Evolutionary conservation across 1,140 invertebrate species (phyloP).

Genomic region (Triops cancriformis): DNA sequence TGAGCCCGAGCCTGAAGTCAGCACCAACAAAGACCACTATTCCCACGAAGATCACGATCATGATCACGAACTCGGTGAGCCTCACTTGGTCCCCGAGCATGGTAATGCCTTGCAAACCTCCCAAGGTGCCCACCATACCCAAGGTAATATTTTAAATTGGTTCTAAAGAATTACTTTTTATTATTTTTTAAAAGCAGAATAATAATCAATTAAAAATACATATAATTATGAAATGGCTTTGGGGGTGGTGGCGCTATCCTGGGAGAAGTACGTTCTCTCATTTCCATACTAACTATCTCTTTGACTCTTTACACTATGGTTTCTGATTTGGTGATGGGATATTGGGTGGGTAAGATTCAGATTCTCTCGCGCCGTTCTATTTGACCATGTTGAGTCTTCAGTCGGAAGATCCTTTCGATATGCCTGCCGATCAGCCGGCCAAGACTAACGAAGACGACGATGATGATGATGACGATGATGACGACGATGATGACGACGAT

Average conservation of each 20-base stretch:
- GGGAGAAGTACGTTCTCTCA: not conserved
- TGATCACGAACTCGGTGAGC: conserved; percentile 17
- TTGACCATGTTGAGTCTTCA: conserved; percentile 8
- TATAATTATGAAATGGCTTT: too few relatives aligned
- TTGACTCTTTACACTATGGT: not conserved
- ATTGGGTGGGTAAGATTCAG: not conserved
- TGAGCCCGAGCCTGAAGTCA: conserved; percentile 18
- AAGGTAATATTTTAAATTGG: not conserved
- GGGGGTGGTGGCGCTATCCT: not conserved
- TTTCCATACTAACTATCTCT: not conserved
- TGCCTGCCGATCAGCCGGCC: not conserved
- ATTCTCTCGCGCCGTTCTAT: conserved; percentile 3
- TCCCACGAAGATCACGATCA: conserved; percentile 20
- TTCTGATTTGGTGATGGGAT: not conserved
- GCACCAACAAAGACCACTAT: conserved; percentile 15
- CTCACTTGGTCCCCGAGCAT: conserved; percentile 17
- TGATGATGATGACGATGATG: conserved; percentile 17
- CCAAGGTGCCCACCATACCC: not conserved
- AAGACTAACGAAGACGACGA: conserved; percentile 20
- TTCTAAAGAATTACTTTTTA: not conserved
- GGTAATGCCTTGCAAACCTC: conserved; percentile 13
- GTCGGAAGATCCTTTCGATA: not conserved
- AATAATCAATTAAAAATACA: too few relatives aligned
- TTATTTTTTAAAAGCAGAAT: not conserved
- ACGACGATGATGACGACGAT: conserved; percentile 18